A percentile compares a stretch with the other conserved stretches of the same genome.
Evolutionary conservation across 1,140 invertebrate species (phyloP).

Genomic region (Drusus annulatus): DNA sequence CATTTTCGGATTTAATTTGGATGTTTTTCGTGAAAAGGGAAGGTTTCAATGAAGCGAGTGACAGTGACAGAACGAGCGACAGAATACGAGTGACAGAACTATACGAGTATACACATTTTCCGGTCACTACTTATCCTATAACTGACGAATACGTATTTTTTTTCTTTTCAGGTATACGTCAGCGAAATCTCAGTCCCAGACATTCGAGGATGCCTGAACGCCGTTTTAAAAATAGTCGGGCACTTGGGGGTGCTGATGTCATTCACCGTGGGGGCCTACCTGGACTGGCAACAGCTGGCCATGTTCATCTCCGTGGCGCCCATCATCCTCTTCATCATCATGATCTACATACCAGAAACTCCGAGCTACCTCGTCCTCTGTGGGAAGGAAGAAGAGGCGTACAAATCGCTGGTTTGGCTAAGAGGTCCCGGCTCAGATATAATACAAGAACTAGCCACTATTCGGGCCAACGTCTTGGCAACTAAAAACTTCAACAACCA

Average conservation of each 20-base stretch:
- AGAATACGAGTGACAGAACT: too few relatives aligned
- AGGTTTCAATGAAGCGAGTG: too few relatives aligned
- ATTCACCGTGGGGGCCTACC: conserved; percentile 86
- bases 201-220: conserved; percentile 88
- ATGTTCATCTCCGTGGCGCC: conserved; percentile 83
- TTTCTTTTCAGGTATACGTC: conserved; percentile 84
- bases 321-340: conserved; percentile 71
- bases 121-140: too few relatives aligned
- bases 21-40: too few relatives aligned
- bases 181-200: conserved; percentile 92
- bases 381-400: conserved; percentile 78
- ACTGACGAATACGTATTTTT: conserved; percentile 15
- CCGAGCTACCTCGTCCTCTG: conserved; percentile 77
- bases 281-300: conserved; percentile 89
- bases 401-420: conserved; percentile 83
- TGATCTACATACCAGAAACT: conserved; percentile 80
- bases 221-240: conserved; percentile 87
- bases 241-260: conserved; percentile 89
- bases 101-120: too few relatives aligned
- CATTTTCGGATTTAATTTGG: too few relatives aligned
- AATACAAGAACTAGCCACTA: conserved; percentile 78
- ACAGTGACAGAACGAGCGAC: too few relatives aligned
- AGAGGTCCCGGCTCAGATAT: conserved; percentile 83
- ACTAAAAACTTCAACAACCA: conserved; percentile 70
- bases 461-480: conserved; percentile 77